These are phyloP conservation scores for Orbicella faveolata DNA, from an alignment of 64 coral and sea anemone genomes.

Conservation along the genomic window DNA sequence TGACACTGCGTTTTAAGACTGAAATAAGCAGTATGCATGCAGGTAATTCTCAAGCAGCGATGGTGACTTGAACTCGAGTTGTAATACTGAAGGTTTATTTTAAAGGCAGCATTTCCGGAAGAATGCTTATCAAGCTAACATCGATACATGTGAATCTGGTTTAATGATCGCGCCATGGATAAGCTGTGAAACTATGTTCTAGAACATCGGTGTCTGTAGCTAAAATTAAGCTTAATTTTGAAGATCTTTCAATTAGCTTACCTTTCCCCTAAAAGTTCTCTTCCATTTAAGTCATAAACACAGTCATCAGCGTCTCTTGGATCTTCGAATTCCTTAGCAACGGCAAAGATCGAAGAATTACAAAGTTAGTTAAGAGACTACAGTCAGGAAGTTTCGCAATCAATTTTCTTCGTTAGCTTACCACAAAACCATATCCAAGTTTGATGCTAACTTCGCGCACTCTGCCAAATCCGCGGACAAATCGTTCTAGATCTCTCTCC, in stretches of 20 bases:
- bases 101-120: too few relatives aligned
- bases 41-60: too few relatives aligned
- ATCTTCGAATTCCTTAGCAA: constrained; percentile 90
- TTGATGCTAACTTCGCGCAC: constrained; percentile 97
- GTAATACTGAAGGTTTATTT: too few relatives aligned
- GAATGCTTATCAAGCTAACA: too few relatives aligned
- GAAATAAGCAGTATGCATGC: too few relatives aligned
- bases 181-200: too few relatives aligned
- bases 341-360: not conserved
- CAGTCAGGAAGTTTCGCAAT: not conserved
- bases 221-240: not conserved
- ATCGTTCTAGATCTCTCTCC: constrained; percentile 93
- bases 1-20: too few relatives aligned
- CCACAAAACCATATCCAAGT: constrained; percentile 98
- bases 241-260: not conserved
- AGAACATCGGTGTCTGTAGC: too few relatives aligned
- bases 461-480: constrained; percentile 88
- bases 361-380: not conserved
- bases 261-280: constrained; percentile 95
- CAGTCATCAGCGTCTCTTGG: constrained; percentile 90
- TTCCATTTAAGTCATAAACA: constrained; percentile 95
- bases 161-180: too few relatives aligned
- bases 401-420: constrained; percentile 46
- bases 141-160: too few relatives aligned
- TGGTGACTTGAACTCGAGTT: too few relatives aligned